A percentile compares a stretch with the other conserved stretches of the same genome.
These are phyloP conservation scores for Otis tarda DNA, from an alignment of 2,113 vertebrate species.

Conservation along the genomic window DNA sequence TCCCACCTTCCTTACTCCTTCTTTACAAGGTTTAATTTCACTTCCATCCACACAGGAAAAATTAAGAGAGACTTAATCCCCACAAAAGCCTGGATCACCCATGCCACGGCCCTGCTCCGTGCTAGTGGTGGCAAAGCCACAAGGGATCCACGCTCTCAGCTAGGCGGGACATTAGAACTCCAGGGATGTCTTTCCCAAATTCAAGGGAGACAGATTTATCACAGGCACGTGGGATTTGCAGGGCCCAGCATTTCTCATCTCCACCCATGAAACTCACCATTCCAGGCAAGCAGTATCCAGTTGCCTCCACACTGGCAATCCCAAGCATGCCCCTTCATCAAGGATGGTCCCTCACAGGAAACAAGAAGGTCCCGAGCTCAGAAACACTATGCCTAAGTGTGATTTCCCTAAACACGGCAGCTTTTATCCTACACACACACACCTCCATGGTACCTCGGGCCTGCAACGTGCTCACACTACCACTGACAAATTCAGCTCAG, in stretches of 20 bases:
- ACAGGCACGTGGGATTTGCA: background rate
- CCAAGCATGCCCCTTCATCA: background rate
- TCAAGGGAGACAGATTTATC: background rate
- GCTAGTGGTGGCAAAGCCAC: background rate
- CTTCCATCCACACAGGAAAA: background rate
- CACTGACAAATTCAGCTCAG: background rate
- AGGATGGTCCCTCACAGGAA: background rate
- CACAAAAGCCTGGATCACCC: background rate
- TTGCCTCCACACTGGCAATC: background rate
- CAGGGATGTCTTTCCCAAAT: background rate
- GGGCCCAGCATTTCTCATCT: background rate
- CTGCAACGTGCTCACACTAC: background rate
- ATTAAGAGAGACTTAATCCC: background rate
- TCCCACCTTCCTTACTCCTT: background rate
- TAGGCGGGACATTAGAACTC: background rate
- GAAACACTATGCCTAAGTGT: no score
- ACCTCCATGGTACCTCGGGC: fast-evolving
- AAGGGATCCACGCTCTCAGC: background rate
- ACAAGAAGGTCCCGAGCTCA: background rate
- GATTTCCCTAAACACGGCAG: background rate
- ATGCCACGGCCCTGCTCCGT: background rate
- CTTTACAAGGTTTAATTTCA: background rate
- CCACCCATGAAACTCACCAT: background rate
- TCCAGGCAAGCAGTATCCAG: background rate
- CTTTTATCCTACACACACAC: background rate